Percentiles rank a stretch among this genome's conserved stretches.
phyloP scores from a whole-genome alignment of 2,113 vertebrate genomes.

The Oryzias curvinotus region DNA sequence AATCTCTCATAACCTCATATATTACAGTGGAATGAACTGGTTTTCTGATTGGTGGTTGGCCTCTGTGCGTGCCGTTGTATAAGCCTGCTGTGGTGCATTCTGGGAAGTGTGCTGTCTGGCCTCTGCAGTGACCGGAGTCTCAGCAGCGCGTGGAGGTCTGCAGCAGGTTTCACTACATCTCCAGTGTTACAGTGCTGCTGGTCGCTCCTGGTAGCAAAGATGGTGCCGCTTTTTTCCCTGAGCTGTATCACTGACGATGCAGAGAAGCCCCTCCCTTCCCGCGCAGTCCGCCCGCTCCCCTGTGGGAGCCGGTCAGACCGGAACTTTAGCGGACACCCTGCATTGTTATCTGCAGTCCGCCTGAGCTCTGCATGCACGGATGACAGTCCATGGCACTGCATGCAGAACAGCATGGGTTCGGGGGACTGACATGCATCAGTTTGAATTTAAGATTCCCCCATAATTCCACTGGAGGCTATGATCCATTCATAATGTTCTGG shows the following conservation, averaged over 20 bases:
- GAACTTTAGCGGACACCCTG: constrained; percentile 43
- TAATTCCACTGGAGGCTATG: constrained; percentile 12
- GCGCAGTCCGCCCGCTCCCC: constrained; percentile 46
- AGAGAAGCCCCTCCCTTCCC: constrained; percentile 48
- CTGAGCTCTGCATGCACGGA: constrained; percentile 73
- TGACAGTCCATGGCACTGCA: constrained; percentile 66
- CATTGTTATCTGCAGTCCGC: constrained; percentile 42
- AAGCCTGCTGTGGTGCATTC: constrained; percentile 4
- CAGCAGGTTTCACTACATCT: constrained; percentile 53
- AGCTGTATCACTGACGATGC: constrained; percentile 55
- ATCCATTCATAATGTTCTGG: constrained; percentile 16
- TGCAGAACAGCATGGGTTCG: constrained; percentile 68
- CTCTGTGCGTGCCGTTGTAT: constrained; percentile 3
- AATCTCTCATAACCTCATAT: too few relatives aligned
- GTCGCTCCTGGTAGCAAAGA: constrained; percentile 11
- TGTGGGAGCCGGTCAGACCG: constrained; percentile 43
- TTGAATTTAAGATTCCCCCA: constrained; percentile 26
- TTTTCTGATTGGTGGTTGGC: constrained; percentile 16
- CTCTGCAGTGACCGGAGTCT: constrained; percentile 48
- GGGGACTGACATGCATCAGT: constrained; percentile 60
- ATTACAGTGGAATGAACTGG: neutral
- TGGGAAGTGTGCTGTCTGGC: constrained; percentile 51
- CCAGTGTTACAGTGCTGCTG: constrained; percentile 45
- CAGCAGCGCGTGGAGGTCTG: constrained; percentile 46
- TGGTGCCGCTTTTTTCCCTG: constrained; percentile 5